A percentile compares a stretch with the other conserved stretches of the same genome.
These are phyloP conservation scores for Archaeoteleia sp. DNA, from an alignment of 2,888 invertebrate species.

Conservation along the genomic window DNA sequence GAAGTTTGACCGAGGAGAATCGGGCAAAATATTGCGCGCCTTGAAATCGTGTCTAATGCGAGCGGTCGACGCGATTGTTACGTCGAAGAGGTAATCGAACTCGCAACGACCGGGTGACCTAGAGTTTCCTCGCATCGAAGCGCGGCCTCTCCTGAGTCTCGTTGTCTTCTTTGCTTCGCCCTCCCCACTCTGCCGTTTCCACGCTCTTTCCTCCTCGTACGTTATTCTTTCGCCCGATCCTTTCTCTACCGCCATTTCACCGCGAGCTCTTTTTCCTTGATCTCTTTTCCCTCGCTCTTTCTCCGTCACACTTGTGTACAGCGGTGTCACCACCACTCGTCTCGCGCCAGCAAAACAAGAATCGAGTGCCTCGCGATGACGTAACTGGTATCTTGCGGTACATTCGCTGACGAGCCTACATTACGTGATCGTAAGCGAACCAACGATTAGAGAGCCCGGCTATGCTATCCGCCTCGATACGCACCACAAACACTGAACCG, in stretches of 20 bases:
- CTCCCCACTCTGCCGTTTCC: conserved; percentile 14
- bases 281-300: conserved; percentile 18
- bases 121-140: conserved; percentile 56
- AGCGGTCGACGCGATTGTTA: conserved; percentile 37
- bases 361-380: conserved; percentile 62
- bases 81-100: conserved; percentile 55
- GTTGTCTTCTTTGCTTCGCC: conserved; percentile 38
- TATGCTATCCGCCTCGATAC: conserved; percentile 41
- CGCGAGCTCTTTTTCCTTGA: conserved; percentile 19
- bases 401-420: conserved; percentile 72
- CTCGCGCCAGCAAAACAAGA: conserved; percentile 52
- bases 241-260: conserved; percentile 10
- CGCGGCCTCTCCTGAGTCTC: conserved; percentile 15
- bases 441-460: conserved; percentile 46
- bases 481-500: conserved; percentile 52
- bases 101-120: conserved; percentile 62
- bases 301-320: conserved; percentile 12
- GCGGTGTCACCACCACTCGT: conserved; percentile 16
- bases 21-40: conserved; percentile 24
- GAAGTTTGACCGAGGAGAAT: conserved; percentile 18
- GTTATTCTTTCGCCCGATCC: conserved; percentile 1
- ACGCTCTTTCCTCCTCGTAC: conserved; percentile 11
- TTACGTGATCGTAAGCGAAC: conserved; percentile 69
- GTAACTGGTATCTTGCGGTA: conserved; percentile 73
- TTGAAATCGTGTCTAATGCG: conserved; percentile 19